Base-by-base conservation (phyloP, 2,797 vertebrate species). In the Macrochelys suwanniensis region DNA sequence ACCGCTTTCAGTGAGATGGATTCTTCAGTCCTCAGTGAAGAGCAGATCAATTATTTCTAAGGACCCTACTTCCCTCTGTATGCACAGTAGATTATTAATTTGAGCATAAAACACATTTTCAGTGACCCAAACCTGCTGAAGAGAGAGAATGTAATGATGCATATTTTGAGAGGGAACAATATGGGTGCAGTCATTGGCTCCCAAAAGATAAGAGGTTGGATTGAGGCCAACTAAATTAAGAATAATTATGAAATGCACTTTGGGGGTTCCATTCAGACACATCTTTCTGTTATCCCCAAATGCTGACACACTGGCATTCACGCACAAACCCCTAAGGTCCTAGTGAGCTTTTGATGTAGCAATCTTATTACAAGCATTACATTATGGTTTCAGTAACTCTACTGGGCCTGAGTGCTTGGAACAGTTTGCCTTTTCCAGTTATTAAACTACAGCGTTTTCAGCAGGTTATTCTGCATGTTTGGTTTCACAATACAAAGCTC, bases 341-440 rank as follows among this genome's bases (percentile, higher is more conserved):
- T 13, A 5, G 37, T 0, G 2, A 77, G 37, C 0, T 1, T 0
- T 26, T 0, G 5, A 21, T 7, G 81, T 1, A 21, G 68, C 37
- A 28, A 0, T 5, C 84, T 82, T 3, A 0, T 54, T 26, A 76
- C 0, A 0, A 76, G 57, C 7, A 1, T 3, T 2, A 2, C 0
- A 0, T 8, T 19, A 28, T 11, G 1, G 5, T 8, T 80, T 2
- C 5, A n/a, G 5, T 33, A 8, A 0, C 11, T 68, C 1, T 13
- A n/a, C 17, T 42, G 79, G 56, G 49, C 82, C 57, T 3, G 0
- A n/a, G 37, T 7, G 11, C 51, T 47, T 5, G 33, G 54, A 57
- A 65, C 2, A 2, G 8, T 56, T 56, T 86, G 9, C 42, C 84
- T 42, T 33, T 56, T 65, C 78, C 83, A 45, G 0, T 59, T 49